Evolutionary conservation across 2,113 vertebrate genomes (phyloP), one percentile per base, ranked within the genome.

Genomic region (Galbula dea): DNA sequence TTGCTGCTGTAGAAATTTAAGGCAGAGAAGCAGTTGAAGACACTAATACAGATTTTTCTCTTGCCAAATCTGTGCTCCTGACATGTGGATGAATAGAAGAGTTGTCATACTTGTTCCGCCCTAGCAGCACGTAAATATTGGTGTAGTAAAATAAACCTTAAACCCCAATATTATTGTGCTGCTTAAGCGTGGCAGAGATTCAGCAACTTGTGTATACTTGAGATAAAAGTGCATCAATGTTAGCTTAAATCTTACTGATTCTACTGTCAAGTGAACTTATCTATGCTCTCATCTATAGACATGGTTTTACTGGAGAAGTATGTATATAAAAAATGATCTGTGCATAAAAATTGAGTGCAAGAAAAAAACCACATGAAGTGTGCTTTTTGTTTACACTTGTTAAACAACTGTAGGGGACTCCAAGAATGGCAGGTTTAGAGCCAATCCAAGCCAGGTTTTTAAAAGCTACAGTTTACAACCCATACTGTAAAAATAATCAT

Each of bases 101-200:
- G 94, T 13, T 67, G 78, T 83, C 79, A 58, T 98, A 97, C 98
- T 98, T 97, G 98, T 98, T 97, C 98, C 98, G 97, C 98, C 98
- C 97, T 99, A 99, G 99, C 99, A 99, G 99, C 99, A 99, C 98
- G 99, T 99, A 99, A 99, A 99, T 99, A 99, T 99, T 99, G 99
- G 99, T 87, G 99, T 99, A 98, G 98, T 98, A 83, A 97, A 97
- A 97, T 97, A 97, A 97, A 92, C 97, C 96, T 97, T 97, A 97
- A 98, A 99, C 99, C 98, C 99, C 99, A 99, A 99, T 99, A 99
- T 99, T 99, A 91, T 98, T 99, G 99, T 99, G 99, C 99, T 99
- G 99, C 99, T 99, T 98, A 98, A 99, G 98, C 97, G 99, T 99
- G 98, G 98, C 97, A 94, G 98, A 98, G 97, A 95, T 97, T 96